Evolutionary conservation across 2,888 invertebrate genomes (phyloP), one percentile per base, ranked within the genome.

Genomic region (Philhelius pedissequus): DNA sequence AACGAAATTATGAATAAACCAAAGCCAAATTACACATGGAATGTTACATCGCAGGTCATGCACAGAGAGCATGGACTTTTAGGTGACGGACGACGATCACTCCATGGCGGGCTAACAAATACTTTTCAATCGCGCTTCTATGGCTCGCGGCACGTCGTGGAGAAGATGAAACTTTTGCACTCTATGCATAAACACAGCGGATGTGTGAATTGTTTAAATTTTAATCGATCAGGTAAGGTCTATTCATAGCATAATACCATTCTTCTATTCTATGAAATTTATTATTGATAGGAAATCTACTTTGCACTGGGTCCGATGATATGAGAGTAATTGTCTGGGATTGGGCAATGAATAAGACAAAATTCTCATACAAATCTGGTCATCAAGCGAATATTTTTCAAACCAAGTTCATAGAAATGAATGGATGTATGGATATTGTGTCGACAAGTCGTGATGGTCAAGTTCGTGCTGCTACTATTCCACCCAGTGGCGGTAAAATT

Each of bases 221-320:
- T 98, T 91, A 98, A 98, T 87, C 89, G 88, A 9, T 43, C 87
- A 40, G 84, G 84, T 84, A 60, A 45, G 50, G 3, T 11, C 5
- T 11, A 7, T 2, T 56, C 6, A n/a, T 38, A 7, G 8, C 2
- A 48, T 38, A 9, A n/a, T 20, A n/a, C 6, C 11, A 35, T 18
- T n/a, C 27, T 52, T 32, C 11, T 3, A 2, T 13, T 22, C 6
- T 13, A 20, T 48, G 13, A 22, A 0, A 13, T 25, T n/a, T 5
- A 9, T 25, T 13, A 13, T 48, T 25, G 1, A 4, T 11, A 91
- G 95, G 95, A 3, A 94, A 94, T 50, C 92, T 96, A 52, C 91
- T 98, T 81, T 97, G 96, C 3, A 97, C 97, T 87, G 98, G 97
- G 0, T 97, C 98, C 0, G 98, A 99, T 92, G 98, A 99, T 92